These are phyloP conservation scores for Leguminivora glycinivorella DNA, from an alignment of 1,140 invertebrate genomes.

Conservation along the genomic window DNA sequence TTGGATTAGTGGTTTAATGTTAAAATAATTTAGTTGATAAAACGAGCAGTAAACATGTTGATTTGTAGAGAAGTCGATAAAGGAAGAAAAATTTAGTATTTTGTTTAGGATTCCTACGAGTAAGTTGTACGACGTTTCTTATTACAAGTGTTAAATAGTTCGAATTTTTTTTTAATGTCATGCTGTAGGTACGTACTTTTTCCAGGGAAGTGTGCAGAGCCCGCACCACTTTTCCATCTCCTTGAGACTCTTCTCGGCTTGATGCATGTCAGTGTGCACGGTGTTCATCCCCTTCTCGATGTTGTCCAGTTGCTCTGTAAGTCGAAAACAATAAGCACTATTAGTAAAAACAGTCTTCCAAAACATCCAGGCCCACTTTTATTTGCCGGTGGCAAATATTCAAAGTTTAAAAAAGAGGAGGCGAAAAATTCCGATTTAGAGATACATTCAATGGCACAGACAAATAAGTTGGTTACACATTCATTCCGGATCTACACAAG, in stretches of 20 bases:
- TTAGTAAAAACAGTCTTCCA: background rate
- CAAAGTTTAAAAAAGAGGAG: background rate
- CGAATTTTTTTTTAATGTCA: too few species aligned
- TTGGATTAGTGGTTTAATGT: too few species aligned
- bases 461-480: constrained; percentile 19
- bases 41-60: too few species aligned
- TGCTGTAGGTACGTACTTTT: constrained; percentile 91
- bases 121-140: too few species aligned
- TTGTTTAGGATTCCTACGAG: too few species aligned
- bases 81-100: too few species aligned
- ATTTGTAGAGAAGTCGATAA: too few species aligned
- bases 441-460: background rate
- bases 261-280: constrained; percentile 16
- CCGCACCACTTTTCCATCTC: constrained; percentile 75
- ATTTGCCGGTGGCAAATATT: constrained; percentile 15
- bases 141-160: too few species aligned
- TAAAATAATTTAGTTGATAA: too few species aligned
- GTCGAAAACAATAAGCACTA: background rate
- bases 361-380: background rate
- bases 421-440: background rate
- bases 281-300: constrained; percentile 25
- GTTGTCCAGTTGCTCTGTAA: constrained; percentile 23
- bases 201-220: constrained; percentile 98
- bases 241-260: constrained; percentile 19
- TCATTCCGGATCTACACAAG: constrained; percentile 24